A percentile compares a stretch with the other conserved stretches of the same genome.
Evolutionary conservation across 2,888 invertebrate genomes (phyloP).

Genomic region (Neoaliturus tenellus): DNA sequence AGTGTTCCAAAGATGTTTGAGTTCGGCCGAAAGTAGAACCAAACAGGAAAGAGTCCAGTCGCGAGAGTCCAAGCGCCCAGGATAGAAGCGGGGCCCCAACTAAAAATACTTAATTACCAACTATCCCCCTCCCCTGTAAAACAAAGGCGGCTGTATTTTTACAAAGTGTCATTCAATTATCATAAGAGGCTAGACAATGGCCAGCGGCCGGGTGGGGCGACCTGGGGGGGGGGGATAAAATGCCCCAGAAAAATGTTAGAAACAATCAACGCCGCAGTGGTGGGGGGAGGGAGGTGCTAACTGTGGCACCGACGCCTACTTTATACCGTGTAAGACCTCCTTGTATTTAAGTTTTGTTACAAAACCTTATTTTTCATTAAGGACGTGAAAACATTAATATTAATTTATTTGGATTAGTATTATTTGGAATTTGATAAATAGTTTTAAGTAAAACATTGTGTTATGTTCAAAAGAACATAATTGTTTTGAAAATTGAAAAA

Average conservation of each 20-base stretch:
- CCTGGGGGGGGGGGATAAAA: constrained; percentile 54
- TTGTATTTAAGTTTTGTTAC: too few species aligned
- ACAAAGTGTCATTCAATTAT: constrained; percentile 59
- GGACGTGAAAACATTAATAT: too few species aligned
- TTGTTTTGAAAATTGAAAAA: too few species aligned
- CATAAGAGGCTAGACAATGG: constrained; percentile 60
- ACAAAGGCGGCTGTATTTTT: constrained; percentile 56
- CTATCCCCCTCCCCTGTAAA: constrained; percentile 49
- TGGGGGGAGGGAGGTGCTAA: constrained; percentile 42
- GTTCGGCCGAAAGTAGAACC: not conserved
- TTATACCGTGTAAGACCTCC: too few species aligned
- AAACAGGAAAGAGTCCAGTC: not conserved
- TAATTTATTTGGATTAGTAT: too few species aligned
- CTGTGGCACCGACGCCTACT: not conserved
- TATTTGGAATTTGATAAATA: too few species aligned
- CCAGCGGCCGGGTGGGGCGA: constrained; percentile 51
- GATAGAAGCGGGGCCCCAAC: constrained; percentile 35
- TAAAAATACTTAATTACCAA: constrained; percentile 58
- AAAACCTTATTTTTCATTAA: too few species aligned
- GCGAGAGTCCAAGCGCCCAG: not conserved
- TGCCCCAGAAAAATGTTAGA: constrained; percentile 56
- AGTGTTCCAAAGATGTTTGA: too few species aligned
- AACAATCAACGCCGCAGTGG: constrained; percentile 42
- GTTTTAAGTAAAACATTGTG: too few species aligned
- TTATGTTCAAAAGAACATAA: too few species aligned